Evolutionary conservation across 2,797 vertebrate species (phyloP).

Genomic region (Sylvilagus floridanus): DNA sequence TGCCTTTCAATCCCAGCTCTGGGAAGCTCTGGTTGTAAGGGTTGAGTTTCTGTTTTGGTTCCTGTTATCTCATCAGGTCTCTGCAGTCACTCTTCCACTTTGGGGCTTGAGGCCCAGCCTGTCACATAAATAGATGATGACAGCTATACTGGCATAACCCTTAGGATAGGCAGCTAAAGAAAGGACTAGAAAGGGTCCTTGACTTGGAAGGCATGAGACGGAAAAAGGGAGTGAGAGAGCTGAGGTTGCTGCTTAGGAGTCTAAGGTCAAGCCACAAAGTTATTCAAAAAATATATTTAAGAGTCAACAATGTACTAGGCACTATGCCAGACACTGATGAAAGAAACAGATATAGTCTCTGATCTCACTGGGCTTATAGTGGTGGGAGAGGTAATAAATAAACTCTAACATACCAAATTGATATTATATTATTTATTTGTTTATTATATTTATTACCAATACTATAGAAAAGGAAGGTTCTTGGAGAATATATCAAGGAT

Average conservation of each 20-base stretch:
- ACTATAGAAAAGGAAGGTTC: neutral
- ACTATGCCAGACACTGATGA: conserved; percentile 36
- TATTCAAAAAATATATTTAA: conserved; percentile 62
- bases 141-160: conserved; percentile 50
- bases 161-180: conserved; percentile 42
- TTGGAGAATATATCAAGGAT: neutral
- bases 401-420: conserved; percentile 28
- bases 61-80: conserved; percentile 72
- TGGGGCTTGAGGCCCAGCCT: conserved; percentile 67
- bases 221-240: conserved; percentile 36
- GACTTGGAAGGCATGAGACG: conserved; percentile 1
- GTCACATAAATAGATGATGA: conserved; percentile 80
- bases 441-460: neutral
- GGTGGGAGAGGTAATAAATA: neutral
- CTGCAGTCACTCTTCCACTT: conserved; percentile 77
- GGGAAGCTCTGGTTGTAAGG: conserved; percentile 41
- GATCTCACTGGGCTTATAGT: conserved; percentile 49
- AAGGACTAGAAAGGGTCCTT: conserved; percentile 21
- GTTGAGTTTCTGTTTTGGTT: conserved; percentile 73
- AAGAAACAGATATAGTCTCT: conserved; percentile 66
- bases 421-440: neutral
- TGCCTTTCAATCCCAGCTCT: conserved; percentile 41
- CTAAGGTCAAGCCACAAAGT: conserved; percentile 35
- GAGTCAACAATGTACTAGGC: conserved; percentile 26
- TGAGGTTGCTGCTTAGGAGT: conserved; percentile 14